Evolutionary conservation across 2,797 vertebrate species (phyloP), one percentile per base, ranked within the genome.

Genomic region (Notamacropus eugenii): DNA sequence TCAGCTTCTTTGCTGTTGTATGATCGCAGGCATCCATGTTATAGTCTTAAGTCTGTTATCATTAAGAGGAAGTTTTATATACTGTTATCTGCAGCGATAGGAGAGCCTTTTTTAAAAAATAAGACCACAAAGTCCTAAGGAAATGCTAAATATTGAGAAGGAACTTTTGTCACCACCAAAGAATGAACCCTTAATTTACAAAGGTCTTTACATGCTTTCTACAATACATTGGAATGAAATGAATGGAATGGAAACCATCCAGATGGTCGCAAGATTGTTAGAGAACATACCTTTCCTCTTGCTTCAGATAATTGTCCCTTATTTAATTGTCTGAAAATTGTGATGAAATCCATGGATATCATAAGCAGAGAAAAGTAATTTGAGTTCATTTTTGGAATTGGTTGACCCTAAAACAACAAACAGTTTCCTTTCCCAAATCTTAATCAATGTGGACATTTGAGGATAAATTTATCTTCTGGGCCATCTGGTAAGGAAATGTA

Each of bases 101-200:
- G 98, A 98, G 97, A 97, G 27, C 97, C 56, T 97, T 82, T 96
- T 96, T 98, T 98, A 97, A 98, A 98, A 98, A 98, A 98, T 96
- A n/a, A 91, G 97, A 96, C 97, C 96, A 97, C 93, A 96, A 97
- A 97, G 97, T 97, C 95, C 94, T 97, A 98, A 93, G 96, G 97
- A 98, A 98, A 97, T 96, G 95, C 97, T 97, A 97, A 97, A 98
- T 98, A 97, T 98, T 98, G 96, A 97, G 92, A 97, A 98, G 97
- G 97, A 98, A 98, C 97, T 98, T 95, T 97, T 98, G 97, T 98
- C 98, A 98, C 97, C 98, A 98, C 97, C 97, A 93, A 95, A 95
- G 97, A 96, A 97, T 97, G 97, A 98, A 98, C 97, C 97, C 98
- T 98, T 96, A 96, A 96, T 97, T 97, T 96, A 97, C 34, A 92